These are phyloP conservation scores for Brachyrhaphis roseni DNA, from an alignment of 2,797 vertebrate genomes.

Conservation along the genomic window DNA sequence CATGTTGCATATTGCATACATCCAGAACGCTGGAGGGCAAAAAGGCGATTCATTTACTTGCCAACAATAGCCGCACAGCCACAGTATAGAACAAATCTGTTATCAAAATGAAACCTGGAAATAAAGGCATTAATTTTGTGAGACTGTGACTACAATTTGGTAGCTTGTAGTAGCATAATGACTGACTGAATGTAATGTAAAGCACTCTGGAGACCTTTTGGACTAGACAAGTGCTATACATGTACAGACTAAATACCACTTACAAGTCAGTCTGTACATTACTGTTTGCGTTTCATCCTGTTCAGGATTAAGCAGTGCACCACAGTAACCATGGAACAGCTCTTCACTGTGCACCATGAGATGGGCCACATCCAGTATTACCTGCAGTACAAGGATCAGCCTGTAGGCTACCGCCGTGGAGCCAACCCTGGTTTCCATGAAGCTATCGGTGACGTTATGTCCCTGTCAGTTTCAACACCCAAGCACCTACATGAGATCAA, in stretches of 20 bases:
- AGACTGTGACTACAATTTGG: too few species aligned
- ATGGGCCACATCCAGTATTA: constrained; percentile 99
- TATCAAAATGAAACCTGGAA: too few species aligned
- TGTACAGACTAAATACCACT: background rate
- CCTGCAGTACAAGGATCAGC: constrained; percentile 93
- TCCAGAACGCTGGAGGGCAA: too few species aligned
- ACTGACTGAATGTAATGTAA: background rate
- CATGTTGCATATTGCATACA: too few species aligned
- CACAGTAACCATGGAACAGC: constrained; percentile 93
- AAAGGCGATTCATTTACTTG: too few species aligned
- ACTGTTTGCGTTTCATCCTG: background rate
- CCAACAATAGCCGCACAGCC: too few species aligned
- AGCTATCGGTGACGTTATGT: constrained; percentile 93
- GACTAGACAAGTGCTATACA: background rate
- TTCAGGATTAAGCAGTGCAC: constrained; percentile 98
- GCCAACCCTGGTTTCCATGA: constrained; percentile 98
- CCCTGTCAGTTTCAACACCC: constrained; percentile 94
- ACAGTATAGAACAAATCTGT: too few species aligned
- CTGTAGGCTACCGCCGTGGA: constrained; percentile 87
- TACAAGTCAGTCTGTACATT: background rate
- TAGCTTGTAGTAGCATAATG: background rate
- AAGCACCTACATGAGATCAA: constrained; percentile 88
- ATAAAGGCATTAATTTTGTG: too few species aligned
- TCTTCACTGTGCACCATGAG: constrained; percentile 97
- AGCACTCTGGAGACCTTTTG: background rate